Base-by-base conservation (phyloP, 2,797 vertebrate species). In the Alca torda region DNA sequence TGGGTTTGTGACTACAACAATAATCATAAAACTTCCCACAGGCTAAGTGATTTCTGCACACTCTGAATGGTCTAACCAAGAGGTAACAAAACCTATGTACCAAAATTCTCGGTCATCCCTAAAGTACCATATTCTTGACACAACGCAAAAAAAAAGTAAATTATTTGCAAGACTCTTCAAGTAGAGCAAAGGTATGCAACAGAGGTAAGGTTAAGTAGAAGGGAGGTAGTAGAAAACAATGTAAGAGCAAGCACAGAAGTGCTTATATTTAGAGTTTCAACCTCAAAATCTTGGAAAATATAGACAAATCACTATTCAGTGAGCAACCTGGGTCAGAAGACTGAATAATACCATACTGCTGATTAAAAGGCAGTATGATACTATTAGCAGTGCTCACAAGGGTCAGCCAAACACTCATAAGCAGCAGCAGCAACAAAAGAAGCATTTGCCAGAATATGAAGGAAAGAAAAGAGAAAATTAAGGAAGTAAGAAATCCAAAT, bases 381-480 rank as follows among this genome's bases (percentile, higher is more conserved):
- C 16, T 78, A 76, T 45, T 76, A 53, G 67, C n/a, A 76, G 21
- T 14, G 37, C 17, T 85, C 88, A 88, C 64, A 50, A 39, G 51
- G 81, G 91, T 91, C 67, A 94, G 68, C 79, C 93, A 86, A 95
- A 93, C 95, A 64, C 18, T 24, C 20, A 16, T 37, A 84, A 95
- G 56, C 90, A 96, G 89, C 87, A 93, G 60, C 74, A 72, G 35
- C 75, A 53, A 25, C 14, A 69, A 48, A 54, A 95, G 67, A 48
- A 73, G 14, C 9, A 81, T 92, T 93, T 96, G 89, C 74, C 86
- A 43, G 57, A 93, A 94, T 39, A 68, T 17, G 73, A 87, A 83
- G 88, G 89, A 88, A 94, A 90, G 68, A 92, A 96, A 95, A 92
- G 75, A 94, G 65, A 93, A 96, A 97, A 97, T 85, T 79, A 94